Percentiles rank a stretch among this genome's conserved stretches.
These are phyloP conservation scores for Ganaspis sp. DNA, from an alignment of 1,140 invertebrate genomes.

Conservation along the genomic window DNA sequence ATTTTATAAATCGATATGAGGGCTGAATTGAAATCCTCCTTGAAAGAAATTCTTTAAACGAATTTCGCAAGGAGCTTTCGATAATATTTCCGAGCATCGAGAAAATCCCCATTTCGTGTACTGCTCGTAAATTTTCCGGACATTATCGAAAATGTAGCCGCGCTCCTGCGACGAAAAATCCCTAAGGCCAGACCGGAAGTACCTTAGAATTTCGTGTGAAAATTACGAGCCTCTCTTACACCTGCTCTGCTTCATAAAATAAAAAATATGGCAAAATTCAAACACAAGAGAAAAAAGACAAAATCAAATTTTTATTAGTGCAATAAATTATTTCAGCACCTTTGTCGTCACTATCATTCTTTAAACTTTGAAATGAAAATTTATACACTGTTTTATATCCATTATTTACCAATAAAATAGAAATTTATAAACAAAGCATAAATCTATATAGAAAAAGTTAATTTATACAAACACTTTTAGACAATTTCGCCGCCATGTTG, in stretches of 20 bases:
- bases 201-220: not conserved
- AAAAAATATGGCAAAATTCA: not conserved
- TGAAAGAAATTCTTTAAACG: conserved; percentile 22
- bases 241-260: not conserved
- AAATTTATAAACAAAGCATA: no score
- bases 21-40: not conserved
- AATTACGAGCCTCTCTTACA: not conserved
- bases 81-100: conserved; percentile 20
- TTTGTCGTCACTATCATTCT: no score
- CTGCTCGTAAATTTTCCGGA: conserved; percentile 6
- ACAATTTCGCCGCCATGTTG: no score
- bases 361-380: no score
- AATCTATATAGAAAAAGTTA: no score
- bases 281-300: not conserved
- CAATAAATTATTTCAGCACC: not conserved
- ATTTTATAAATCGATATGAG: conserved; percentile 1
- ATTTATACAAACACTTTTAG: no score
- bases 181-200: not conserved
- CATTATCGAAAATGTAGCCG: conserved; percentile 16
- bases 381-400: no score
- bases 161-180: not conserved
- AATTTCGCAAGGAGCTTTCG: conserved; percentile 12
- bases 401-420: no score
- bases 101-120: conserved; percentile 12
- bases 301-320: not conserved